These are phyloP conservation scores for Heterohyrax brucei DNA, from an alignment of 2,797 vertebrate species.

Conservation along the genomic window DNA sequence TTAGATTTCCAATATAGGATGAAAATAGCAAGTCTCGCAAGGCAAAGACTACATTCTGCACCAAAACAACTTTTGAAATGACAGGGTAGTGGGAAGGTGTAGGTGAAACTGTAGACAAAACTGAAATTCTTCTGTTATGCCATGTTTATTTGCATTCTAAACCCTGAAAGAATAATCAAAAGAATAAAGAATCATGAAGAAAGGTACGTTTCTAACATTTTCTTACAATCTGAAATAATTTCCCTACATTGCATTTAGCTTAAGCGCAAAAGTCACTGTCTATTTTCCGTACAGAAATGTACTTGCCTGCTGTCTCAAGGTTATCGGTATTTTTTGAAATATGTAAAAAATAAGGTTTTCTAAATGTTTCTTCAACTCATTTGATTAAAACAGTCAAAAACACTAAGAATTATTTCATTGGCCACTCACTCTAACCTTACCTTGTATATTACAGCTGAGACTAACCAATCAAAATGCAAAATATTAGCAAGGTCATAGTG, in stretches of 20 bases:
- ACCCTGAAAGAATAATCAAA: conserved; percentile 35
- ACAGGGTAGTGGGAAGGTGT: not conserved
- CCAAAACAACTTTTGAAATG: conserved; percentile 1
- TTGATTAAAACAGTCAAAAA: conserved; percentile 78
- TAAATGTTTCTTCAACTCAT: conserved; percentile 79
- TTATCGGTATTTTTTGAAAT: conserved; percentile 70
- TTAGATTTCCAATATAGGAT: conserved; percentile 36
- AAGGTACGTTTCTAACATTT: conserved; percentile 52
- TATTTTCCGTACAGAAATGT: conserved; percentile 56
- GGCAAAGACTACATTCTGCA: not conserved
- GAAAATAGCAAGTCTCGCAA: conserved; percentile 37
- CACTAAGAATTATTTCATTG: conserved; percentile 85
- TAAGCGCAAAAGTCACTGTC: conserved; percentile 23
- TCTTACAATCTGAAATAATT: conserved; percentile 69
- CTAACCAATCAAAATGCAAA: conserved; percentile 90
- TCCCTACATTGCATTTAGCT: conserved; percentile 34
- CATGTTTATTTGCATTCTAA: conserved; percentile 24
- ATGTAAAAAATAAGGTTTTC: conserved; percentile 67
- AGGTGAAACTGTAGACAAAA: not conserved
- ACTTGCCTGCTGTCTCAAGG: conserved; percentile 72
- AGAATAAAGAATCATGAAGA: conserved; percentile 43
- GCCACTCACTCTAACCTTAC: conserved; percentile 86
- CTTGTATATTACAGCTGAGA: conserved; percentile 82
- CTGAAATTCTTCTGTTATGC: not conserved
- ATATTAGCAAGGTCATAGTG: conserved; percentile 92